Evolutionary conservation across 2,797 vertebrate genomes (phyloP), one percentile per base, ranked within the genome.

Genomic region (Echeneis naucrates): DNA sequence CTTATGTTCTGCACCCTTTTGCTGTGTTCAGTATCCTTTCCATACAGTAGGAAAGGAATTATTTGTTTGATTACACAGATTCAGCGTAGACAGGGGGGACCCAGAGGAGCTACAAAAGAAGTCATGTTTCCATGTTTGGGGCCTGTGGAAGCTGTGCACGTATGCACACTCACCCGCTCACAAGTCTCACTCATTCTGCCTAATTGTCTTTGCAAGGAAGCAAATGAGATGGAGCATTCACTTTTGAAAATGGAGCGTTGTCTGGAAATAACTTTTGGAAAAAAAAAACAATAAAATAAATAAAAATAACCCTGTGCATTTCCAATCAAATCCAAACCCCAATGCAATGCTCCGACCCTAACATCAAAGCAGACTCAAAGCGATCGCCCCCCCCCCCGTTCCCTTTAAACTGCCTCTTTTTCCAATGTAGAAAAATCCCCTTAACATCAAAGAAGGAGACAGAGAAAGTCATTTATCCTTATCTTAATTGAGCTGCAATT

Each of bases 401-500:
- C 68, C 65, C 69, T 89, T 76, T 86, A 82, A 89, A 82, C 81
- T 65, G 84, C 87, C 77, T 84, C 77, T 86, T 87, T 84, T 86
- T 87, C 81, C 88, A 88, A 80, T 81, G 87, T 57, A 74, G 84
- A 80, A 93, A 94, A 92, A 85, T 84, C 79, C 92, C 93, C 91
- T 37, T 61, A 68, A 95, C 94, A 88, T 95, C 93, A 95, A 95
- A 95, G 93, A 50, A 54, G 77, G 68, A 90, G 90, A 91, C 90
- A 84, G 93, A 93, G 93, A 95, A 95, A 95, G 94, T 94, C 64
- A 94, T 94, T 94, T 94, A 77, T 87, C 63, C 93, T 95, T 95
- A 95, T 95, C 95, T 95, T 94, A 95, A 95, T 95, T 94, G 93
- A 89, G 87, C 88, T 89, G 89, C 92, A 95, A 95, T 95, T 95